phyloP scores from a whole-genome alignment of 2,113 vertebrate genomes.

The Onychostoma macrolepis region DNA sequence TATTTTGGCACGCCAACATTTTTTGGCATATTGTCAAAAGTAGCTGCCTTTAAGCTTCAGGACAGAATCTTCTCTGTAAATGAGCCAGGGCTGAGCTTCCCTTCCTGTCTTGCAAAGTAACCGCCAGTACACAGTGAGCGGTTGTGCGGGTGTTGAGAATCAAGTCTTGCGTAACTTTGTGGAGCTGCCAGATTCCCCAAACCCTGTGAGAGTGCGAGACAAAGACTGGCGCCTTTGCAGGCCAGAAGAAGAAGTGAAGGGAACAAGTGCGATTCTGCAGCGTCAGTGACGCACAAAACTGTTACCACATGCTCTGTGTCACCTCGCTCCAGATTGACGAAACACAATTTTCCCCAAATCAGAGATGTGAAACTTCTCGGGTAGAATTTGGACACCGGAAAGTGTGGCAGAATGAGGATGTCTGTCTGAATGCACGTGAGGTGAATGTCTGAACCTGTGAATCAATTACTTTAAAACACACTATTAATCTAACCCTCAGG shows the following conservation, averaged over 20 bases:
- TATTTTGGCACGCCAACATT: not conserved
- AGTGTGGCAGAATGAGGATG: not conserved
- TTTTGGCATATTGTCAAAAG: not conserved
- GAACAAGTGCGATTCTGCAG: not conserved
- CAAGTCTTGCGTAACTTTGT: conserved; percentile 14
- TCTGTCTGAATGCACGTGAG: not conserved
- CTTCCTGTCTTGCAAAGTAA: not conserved
- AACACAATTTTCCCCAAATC: not conserved
- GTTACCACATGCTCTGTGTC: not conserved
- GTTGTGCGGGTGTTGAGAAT: conserved; percentile 10
- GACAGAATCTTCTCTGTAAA: conserved; percentile 1
- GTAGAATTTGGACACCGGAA: not conserved
- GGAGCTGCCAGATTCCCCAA: not conserved
- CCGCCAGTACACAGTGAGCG: not conserved
- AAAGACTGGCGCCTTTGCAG: not conserved
- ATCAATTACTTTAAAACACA: not conserved
- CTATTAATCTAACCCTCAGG: not conserved
- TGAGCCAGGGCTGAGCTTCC: not conserved
- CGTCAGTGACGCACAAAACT: not conserved
- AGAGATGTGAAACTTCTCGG: not conserved
- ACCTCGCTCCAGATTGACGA: not conserved
- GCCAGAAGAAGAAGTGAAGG: conserved; percentile 12
- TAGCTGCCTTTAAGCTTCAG: conserved; percentile 1
- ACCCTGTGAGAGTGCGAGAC: not conserved
- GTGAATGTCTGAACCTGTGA: not conserved